These are phyloP conservation scores for Tapirus terrestris DNA, from an alignment of 2,113 vertebrate genomes.

Conservation along the genomic window DNA sequence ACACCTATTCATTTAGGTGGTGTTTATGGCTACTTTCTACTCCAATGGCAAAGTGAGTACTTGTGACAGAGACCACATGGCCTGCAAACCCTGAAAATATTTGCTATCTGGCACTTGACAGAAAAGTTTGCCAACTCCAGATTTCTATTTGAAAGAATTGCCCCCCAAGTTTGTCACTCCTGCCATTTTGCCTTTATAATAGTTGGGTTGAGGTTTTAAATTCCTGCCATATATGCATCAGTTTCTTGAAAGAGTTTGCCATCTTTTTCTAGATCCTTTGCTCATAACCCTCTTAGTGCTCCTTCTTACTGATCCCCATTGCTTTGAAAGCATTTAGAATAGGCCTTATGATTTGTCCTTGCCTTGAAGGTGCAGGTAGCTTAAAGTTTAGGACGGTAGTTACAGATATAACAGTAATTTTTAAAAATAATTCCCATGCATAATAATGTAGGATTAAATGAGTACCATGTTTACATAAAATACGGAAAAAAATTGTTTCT, in stretches of 20 bases:
- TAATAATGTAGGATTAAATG: background rate
- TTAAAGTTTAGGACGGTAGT: slow-evolving; percentile 44
- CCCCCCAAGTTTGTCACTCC: background rate
- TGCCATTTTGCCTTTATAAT: slow-evolving; percentile 17
- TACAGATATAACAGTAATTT: slow-evolving; percentile 4
- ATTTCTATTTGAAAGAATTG: background rate
- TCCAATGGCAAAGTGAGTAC: background rate
- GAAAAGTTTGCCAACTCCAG: background rate
- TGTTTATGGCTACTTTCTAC: background rate
- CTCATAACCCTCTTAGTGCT: background rate
- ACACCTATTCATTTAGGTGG: background rate
- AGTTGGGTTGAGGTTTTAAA: background rate
- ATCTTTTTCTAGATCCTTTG: background rate
- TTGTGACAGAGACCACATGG: background rate
- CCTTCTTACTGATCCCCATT: background rate
- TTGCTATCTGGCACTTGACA: background rate
- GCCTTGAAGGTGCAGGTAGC: background rate
- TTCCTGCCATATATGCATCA: background rate
- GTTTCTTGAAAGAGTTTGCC: slow-evolving; percentile 17
- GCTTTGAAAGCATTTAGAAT: background rate
- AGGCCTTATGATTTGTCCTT: background rate
- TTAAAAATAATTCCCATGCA: background rate
- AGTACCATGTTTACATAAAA: slow-evolving; percentile 57
- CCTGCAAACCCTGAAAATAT: background rate
- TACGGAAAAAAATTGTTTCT: slow-evolving; percentile 19